A percentile compares a stretch with the other conserved stretches of the same genome.
Evolutionary conservation across 2,888 invertebrate species (phyloP).

Genomic region (Trichacis sp.): DNA sequence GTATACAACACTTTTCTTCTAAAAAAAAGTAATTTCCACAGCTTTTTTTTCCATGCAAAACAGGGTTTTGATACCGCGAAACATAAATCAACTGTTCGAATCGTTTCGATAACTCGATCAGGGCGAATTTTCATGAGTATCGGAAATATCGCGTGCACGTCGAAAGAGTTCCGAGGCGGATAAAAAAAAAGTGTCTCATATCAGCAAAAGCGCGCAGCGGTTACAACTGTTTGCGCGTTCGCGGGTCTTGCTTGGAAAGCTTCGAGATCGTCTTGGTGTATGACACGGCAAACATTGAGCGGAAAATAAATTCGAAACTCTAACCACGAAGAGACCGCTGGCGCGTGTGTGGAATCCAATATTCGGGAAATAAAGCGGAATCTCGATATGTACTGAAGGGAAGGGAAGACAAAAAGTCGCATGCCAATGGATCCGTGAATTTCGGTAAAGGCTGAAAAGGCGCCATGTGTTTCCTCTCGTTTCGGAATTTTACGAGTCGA

Average conservation of each 20-base stretch:
- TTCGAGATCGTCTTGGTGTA: conserved; percentile 31
- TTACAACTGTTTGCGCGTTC: conserved; percentile 34
- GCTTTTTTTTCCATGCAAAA: no score
- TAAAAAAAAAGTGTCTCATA: neutral
- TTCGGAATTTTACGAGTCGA: conserved; percentile 1
- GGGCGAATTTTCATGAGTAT: no score
- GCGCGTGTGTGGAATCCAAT: conserved; percentile 49
- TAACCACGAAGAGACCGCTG: conserved; percentile 35
- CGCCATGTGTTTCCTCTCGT: neutral
- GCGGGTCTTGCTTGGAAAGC: conserved; percentile 30
- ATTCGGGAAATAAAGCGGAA: conserved; percentile 35
- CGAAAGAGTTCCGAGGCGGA: no score
- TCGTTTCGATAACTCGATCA: no score
- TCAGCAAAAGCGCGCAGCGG: conserved; percentile 5
- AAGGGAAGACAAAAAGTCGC: conserved; percentile 23
- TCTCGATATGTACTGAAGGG: conserved; percentile 28
- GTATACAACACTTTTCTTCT: no score
- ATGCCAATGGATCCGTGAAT: conserved; percentile 22
- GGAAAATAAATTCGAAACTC: conserved; percentile 52
- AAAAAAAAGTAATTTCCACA: no score
- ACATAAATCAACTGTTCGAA: no score
- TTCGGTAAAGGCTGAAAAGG: conserved; percentile 25
- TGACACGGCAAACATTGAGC: conserved; percentile 34
- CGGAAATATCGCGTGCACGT: no score
- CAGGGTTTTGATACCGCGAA: no score